Percentiles rank a stretch among this genome's conserved stretches.
These are phyloP conservation scores for Scelioninae gen. 2 DNA, from an alignment of 2,888 invertebrate species.

Conservation along the genomic window DNA sequence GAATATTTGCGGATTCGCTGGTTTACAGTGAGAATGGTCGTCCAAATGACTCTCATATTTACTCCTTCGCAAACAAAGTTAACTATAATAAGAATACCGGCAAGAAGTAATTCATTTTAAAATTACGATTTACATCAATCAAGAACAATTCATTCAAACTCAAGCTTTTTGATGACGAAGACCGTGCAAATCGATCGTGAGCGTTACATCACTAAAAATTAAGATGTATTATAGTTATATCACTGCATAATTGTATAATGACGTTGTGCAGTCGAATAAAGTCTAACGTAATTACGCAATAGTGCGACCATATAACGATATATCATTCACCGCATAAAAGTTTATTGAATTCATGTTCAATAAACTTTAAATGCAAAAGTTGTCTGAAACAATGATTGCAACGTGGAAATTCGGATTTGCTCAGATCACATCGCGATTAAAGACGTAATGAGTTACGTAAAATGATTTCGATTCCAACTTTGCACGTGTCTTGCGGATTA, in stretches of 20 bases:
- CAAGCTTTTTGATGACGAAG: background rate
- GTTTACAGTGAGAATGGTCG: too few species aligned
- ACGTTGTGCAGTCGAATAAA: constrained; percentile 21
- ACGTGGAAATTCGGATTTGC: constrained; percentile 29
- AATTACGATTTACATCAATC: background rate
- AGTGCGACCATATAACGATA: constrained; percentile 26
- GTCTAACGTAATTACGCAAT: constrained; percentile 22
- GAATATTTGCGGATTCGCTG: too few species aligned
- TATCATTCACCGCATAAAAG: constrained; percentile 28
- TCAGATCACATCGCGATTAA: constrained; percentile 35
- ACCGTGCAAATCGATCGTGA: constrained; percentile 3
- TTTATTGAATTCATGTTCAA: constrained; percentile 51
- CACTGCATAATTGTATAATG: constrained; percentile 26
- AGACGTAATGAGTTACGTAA: constrained; percentile 47
- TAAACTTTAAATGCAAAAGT: constrained; percentile 39
- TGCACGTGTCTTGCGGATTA: constrained; percentile 26
- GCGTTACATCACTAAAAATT: constrained; percentile 5
- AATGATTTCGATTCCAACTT: constrained; percentile 27
- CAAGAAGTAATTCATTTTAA: background rate
- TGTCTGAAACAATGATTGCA: constrained; percentile 27
- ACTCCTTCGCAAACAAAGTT: too few species aligned
- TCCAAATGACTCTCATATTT: too few species aligned
- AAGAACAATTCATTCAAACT: background rate
- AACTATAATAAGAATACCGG: too few species aligned
- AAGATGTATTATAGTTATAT: constrained; percentile 23